These are phyloP conservation scores for Buceros bicornis DNA, from an alignment of 2,797 vertebrate genomes.

Conservation along the genomic window DNA sequence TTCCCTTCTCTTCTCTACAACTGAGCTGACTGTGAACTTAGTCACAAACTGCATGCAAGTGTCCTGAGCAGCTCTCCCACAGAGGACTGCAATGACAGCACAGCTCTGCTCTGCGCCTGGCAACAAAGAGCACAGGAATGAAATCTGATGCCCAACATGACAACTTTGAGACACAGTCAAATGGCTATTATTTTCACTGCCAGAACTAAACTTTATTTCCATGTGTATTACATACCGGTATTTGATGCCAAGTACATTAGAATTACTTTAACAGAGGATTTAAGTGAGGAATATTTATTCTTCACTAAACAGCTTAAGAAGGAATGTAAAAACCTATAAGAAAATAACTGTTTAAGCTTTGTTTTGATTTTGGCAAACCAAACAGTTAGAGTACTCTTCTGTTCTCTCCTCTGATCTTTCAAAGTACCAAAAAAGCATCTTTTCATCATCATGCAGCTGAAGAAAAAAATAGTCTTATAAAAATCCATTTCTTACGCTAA, in stretches of 20 bases:
- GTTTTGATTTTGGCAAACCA: constrained; percentile 79
- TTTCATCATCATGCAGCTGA: constrained; percentile 74
- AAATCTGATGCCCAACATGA: constrained; percentile 20
- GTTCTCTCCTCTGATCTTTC: constrained; percentile 74
- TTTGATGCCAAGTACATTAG: constrained; percentile 80
- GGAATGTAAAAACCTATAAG: constrained; percentile 81
- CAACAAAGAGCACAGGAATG: background rate
- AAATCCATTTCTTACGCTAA: constrained; percentile 76
- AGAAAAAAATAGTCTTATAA: constrained; percentile 76
- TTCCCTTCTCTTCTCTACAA: background rate
- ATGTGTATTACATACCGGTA: constrained; percentile 81
- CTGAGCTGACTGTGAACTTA: background rate
- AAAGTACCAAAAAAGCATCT: constrained; percentile 75
- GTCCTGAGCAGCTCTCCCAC: background rate
- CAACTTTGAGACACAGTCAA: constrained; percentile 76
- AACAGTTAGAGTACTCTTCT: constrained; percentile 73
- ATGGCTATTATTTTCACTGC: constrained; percentile 77
- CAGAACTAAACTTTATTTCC: constrained; percentile 85
- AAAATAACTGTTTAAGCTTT: constrained; percentile 67
- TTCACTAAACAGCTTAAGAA: constrained; percentile 76
- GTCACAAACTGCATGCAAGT: background rate
- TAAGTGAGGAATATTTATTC: constrained; percentile 76
- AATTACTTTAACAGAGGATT: constrained; percentile 79
- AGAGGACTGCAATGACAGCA: background rate
- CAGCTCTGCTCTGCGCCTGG: background rate